Base-by-base conservation (phyloP, 2,888 invertebrate species). In the Drosophila anomelani region DNA sequence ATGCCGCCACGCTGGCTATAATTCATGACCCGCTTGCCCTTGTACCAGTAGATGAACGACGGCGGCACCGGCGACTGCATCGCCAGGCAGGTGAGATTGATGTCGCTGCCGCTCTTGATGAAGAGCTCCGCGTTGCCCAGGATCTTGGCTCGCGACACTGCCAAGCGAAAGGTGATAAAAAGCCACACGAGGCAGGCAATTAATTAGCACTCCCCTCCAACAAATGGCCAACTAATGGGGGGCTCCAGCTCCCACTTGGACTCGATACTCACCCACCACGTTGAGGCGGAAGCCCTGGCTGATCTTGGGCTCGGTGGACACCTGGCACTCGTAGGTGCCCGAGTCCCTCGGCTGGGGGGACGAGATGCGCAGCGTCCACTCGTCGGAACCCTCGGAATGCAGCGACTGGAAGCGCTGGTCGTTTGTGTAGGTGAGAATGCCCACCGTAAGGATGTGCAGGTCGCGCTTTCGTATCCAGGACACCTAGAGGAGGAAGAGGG, bases 101-200 rank as follows among this genome's bases (percentile, higher is more conserved):
- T 97, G 94, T 97, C 97, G 91, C 97, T 97, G 87, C 97, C 97
- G 91, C 96, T 97, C 93, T 96, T 96, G 93, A 97, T 96, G 94
- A 96, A 97, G 92, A 97, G 94, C 93, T 97, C 97, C 49, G 96
- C 94, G 91, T 96, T 97, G 58, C 97, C 97, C 92, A 96, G 94
- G 92, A 97, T 97, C 94, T 96, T 96, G 84, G 97, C 97, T 92
- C 96, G 96, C 90, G 97, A 97, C 92, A 97, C 97, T 97, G 95
- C 53, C 81, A 79, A 32, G 23, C 39, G 49, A 56, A 29, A 49
- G 56, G 64, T 61, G 44, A 46, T 58, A 56, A 69, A 63, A 64
- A 60, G 58, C 41, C 63, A 55, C 49, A 51, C 23, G 44, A 67
- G 44, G 46, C 56, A 58, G 38, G 54, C 67, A 72, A 70, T 62